phyloP scores from a whole-genome alignment of 2,113 vertebrate species.

The Gavialis gangeticus region DNA sequence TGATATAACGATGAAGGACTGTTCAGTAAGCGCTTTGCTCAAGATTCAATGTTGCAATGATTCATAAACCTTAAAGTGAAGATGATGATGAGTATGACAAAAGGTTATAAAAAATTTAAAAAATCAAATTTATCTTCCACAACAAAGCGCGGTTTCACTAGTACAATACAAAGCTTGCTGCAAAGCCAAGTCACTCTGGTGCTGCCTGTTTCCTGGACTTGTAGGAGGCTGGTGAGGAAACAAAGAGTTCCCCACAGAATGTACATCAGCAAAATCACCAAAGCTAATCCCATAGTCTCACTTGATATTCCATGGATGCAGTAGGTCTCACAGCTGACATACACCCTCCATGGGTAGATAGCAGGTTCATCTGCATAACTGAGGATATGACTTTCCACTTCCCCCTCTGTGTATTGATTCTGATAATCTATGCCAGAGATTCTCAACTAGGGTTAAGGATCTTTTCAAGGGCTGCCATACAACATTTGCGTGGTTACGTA shows the following conservation, averaged over 20 bases:
- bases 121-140: no score
- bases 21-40: no score
- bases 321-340: not conserved
- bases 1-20: no score
- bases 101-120: no score
- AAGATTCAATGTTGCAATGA: no score
- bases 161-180: conserved; percentile 11
- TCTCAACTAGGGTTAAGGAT: no score
- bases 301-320: accelerated
- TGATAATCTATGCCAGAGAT: not conserved
- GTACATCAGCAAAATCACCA: not conserved
- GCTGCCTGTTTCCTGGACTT: not conserved
- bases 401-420: not conserved
- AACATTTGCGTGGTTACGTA: no score
- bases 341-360: not conserved
- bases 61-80: no score
- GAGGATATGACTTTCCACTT: not conserved
- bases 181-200: not conserved
- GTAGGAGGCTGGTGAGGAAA: conserved; percentile 6
- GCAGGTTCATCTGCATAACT: not conserved
- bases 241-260: not conserved
- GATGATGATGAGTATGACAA: no score
- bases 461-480: no score
- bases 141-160: not conserved
- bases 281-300: not conserved